phyloP scores from a whole-genome alignment of 2,888 invertebrate genomes.

The Synanthedon formicaeformis region DNA sequence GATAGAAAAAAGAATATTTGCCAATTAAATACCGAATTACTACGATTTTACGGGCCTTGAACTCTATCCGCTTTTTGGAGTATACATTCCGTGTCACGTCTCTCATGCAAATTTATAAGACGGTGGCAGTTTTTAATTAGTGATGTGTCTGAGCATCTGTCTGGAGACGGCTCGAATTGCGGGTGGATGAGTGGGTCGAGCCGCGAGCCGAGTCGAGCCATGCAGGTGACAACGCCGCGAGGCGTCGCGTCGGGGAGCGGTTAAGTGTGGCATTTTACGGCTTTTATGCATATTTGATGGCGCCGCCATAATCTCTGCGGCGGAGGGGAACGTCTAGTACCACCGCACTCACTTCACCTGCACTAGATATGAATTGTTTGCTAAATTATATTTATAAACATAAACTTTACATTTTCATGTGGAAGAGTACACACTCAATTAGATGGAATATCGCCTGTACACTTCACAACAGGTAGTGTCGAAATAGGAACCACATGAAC shows the following conservation, averaged over 20 bases:
- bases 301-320: conserved; percentile 66
- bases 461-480: too few relatives aligned
- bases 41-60: too few relatives aligned
- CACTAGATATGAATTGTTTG: conserved; percentile 43
- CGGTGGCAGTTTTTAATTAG: conserved; percentile 66
- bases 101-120: conserved; percentile 47
- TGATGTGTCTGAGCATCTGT: conserved; percentile 57
- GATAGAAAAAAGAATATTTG: too few relatives aligned
- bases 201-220: conserved; percentile 9
- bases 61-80: background rate
- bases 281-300: conserved; percentile 72
- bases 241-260: conserved; percentile 52
- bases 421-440: too few relatives aligned
- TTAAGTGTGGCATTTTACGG: conserved; percentile 70
- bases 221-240: conserved; percentile 50
- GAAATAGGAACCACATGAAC: too few relatives aligned
- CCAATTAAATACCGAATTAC: too few relatives aligned
- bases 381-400: conserved; percentile 14
- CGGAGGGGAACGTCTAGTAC: conserved; percentile 18
- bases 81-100: conserved; percentile 16
- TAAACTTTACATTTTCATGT: background rate
- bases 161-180: conserved; percentile 28
- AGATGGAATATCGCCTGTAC: too few relatives aligned
- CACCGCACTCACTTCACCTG: conserved; percentile 24
- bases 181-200: conserved; percentile 8